These are phyloP conservation scores for Hyposmocoma kahamanoa DNA, from an alignment of 1,140 invertebrate genomes.

Conservation along the genomic window DNA sequence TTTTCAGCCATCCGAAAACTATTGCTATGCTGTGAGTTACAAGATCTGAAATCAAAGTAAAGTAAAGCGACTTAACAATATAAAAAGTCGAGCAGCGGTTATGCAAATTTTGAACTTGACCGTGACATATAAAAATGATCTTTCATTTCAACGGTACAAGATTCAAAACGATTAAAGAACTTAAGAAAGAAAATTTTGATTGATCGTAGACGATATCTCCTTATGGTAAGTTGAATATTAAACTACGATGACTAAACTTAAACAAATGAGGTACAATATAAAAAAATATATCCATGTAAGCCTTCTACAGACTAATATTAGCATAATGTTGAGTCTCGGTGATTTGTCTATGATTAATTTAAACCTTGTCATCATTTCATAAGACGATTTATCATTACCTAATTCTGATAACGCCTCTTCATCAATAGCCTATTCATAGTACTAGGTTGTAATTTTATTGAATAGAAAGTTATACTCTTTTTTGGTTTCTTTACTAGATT, in stretches of 20 bases:
- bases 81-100: too few relatives aligned
- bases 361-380: constrained; percentile 44
- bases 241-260: constrained; percentile 58
- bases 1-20: too few relatives aligned
- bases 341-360: constrained; percentile 46
- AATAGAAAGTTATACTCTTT: too few relatives aligned
- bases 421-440: too few relatives aligned
- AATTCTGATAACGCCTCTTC: constrained; percentile 45
- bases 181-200: constrained; percentile 29
- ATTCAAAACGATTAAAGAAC: neutral
- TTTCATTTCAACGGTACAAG: neutral
- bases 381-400: constrained; percentile 30
- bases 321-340: constrained; percentile 24
- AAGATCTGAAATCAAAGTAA: too few relatives aligned
- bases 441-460: too few relatives aligned
- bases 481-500: too few relatives aligned
- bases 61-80: too few relatives aligned
- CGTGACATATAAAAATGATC: neutral
- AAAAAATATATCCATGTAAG: constrained; percentile 29
- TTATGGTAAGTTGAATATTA: constrained; percentile 50
- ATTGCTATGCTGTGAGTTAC: too few relatives aligned
- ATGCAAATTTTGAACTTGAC: neutral
- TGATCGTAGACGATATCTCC: constrained; percentile 47
- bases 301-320: constrained; percentile 23
- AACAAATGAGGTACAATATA: constrained; percentile 50